Percentiles rank a stretch among this genome's conserved stretches.
phyloP scores from a whole-genome alignment of 2,888 invertebrate species.

The Papilio protenor region DNA sequence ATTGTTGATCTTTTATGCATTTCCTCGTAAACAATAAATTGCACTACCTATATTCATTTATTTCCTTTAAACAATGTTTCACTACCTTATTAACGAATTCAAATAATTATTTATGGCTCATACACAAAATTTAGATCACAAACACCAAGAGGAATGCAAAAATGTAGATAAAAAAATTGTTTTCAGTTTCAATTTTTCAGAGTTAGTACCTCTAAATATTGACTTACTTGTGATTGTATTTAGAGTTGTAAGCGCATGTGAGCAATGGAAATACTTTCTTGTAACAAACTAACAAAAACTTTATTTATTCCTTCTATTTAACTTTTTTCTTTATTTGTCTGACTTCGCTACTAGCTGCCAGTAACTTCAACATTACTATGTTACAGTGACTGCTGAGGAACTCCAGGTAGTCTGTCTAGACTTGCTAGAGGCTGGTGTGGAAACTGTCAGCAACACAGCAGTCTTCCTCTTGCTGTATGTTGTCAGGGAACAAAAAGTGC shows the following conservation, averaged over 20 bases:
- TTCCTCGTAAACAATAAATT: not conserved
- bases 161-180: not conserved
- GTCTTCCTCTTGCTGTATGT: constrained; percentile 85
- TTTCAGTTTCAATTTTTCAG: not conserved
- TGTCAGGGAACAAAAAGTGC: constrained; percentile 83
- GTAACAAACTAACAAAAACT: too few relatives aligned
- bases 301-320: too few relatives aligned
- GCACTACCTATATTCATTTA: not conserved
- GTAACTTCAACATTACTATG: not conserved
- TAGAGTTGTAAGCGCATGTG: too few relatives aligned
- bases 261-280: too few relatives aligned
- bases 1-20: not conserved
- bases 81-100: too few relatives aligned
- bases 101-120: not conserved
- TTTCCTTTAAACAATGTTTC: not conserved
- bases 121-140: not conserved
- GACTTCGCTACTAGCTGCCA: too few relatives aligned
- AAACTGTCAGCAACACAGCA: constrained; percentile 87
- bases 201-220: not conserved
- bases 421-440: constrained; percentile 88
- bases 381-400: constrained; percentile 69
- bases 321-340: too few relatives aligned
- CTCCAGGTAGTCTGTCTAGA: constrained; percentile 85
- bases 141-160: not conserved
- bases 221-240: not conserved